A percentile compares a stretch with the other conserved stretches of the same genome.
Conservation (phyloP, 2,113 vertebrate species). For the Phodopus roborovskii region DNA sequence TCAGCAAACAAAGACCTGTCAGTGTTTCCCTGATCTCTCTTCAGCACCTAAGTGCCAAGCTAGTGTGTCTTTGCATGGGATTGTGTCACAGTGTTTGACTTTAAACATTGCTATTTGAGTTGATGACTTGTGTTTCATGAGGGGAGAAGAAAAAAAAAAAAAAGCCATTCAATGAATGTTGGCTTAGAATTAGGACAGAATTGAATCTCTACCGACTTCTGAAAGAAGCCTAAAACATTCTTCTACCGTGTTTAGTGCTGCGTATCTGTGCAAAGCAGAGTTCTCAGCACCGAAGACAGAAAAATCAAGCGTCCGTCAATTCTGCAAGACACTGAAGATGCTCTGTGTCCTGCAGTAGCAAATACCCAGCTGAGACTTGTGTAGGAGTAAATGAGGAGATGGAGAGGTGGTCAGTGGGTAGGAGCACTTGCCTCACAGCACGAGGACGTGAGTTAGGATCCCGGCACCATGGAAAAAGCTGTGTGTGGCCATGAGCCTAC, state of each 20-base stretch:
- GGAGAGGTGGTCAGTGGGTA: background rate
- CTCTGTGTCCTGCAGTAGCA: background rate
- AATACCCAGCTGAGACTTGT: no score
- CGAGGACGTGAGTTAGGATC: background rate
- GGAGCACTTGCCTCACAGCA: background rate
- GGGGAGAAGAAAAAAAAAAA: background rate
- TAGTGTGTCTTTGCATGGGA: background rate
- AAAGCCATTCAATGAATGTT: background rate
- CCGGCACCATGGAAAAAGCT: background rate
- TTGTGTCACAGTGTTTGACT: background rate
- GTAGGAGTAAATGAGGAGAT: background rate
- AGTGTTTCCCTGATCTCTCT: background rate
- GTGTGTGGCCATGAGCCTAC: background rate
- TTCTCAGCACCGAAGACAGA: background rate
- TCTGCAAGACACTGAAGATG: background rate
- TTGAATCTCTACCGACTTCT: background rate
- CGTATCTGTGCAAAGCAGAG: background rate
- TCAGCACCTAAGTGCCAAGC: background rate
- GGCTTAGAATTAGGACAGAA: background rate
- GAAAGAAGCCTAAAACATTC: background rate
- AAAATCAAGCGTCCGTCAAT: background rate
- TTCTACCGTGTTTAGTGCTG: background rate
- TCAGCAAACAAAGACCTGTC: background rate
- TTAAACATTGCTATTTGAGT: background rate
- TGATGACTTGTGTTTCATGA: background rate